Evolutionary conservation across 2,888 invertebrate species (phyloP), one percentile per base, ranked within the genome.

Genomic region (Lasioglossum oenotherae): DNA sequence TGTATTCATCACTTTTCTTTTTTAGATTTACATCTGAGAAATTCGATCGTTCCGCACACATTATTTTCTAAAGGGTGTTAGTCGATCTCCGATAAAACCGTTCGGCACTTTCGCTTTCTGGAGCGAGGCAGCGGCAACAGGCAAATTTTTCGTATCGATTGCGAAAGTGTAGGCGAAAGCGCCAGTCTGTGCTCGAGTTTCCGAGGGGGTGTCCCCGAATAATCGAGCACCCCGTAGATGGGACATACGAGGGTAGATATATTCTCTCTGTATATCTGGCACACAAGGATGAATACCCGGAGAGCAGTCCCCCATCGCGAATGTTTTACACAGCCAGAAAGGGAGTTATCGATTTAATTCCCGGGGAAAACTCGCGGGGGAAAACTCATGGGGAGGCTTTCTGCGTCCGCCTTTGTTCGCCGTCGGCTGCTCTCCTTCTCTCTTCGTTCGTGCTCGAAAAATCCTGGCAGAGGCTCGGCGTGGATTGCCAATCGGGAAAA

Each of bases 341-440:
- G 92, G 92, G 92, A 92, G 92, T 93, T 94, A 94, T 94, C 94
- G 94, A 95, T 95, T 95, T 92, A 93, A 93, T 94, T 94, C 93
- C 92, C 93, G 91, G 93, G 93, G 94, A 94, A 94, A 94, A 93
- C 91, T 89, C 90, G 83, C 76, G 92, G 92, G 92, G 92, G 85
- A 89, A 92, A 91, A 80, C 87, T 49, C 46, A 53, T 75, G 71
- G 77, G 87, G 80, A 57, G 74, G 78, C 78, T 86, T 78, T n/a
- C 53, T n/a, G 53, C 53, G 53, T 3, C 23, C 84, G 79, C 44
- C 82, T 87, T 88, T 84, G 87, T 87, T 10, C 53, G 10, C 10
- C n/a, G 3, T 85, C 89, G 81, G 8, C 23, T 35, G 23, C 77
- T 53, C 19, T 8, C 23, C 23, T 23, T 53, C 53, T 53, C 23